Percentiles rank a stretch among this genome's conserved stretches.
phyloP scores from a whole-genome alignment of 1,140 invertebrate genomes.

The Drosophila nigrodunni region DNA sequence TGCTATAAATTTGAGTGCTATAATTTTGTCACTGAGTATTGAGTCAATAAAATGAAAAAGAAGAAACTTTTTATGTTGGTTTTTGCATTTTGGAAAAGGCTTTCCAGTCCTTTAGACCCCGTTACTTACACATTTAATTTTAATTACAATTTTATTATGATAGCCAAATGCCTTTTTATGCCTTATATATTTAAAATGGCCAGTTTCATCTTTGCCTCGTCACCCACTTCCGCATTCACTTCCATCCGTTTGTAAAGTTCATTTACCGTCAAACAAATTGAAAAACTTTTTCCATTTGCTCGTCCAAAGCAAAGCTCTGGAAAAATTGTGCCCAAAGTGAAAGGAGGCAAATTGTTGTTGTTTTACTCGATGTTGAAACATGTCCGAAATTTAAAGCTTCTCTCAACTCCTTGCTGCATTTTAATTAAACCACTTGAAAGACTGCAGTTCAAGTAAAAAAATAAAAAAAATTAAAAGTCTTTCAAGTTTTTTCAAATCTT shows the following conservation, averaged over 20 bases:
- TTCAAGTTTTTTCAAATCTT: constrained; percentile 11
- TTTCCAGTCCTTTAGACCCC: constrained; percentile 47
- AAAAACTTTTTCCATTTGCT: constrained; percentile 80
- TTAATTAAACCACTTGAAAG: constrained; percentile 64
- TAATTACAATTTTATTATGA: constrained; percentile 80
- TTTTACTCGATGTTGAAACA: constrained; percentile 37
- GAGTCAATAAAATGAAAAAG: constrained; percentile 64
- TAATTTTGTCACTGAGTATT: constrained; percentile 70
- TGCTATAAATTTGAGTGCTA: constrained; percentile 75
- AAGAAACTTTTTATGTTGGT: constrained; percentile 54
- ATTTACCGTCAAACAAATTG: constrained; percentile 82
- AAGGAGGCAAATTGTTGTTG: constrained; percentile 50
- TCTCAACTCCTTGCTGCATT: constrained; percentile 45
- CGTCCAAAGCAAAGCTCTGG: constrained; percentile 48
- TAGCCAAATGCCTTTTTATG: constrained; percentile 69
- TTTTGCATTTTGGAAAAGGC: constrained; percentile 67
- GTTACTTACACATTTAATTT: constrained; percentile 58
- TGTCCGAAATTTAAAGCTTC: constrained; percentile 54
- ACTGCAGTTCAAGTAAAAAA: constrained; percentile 30
- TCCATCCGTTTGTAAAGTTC: constrained; percentile 48
- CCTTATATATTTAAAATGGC: constrained; percentile 66
- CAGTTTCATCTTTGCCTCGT: constrained; percentile 30
- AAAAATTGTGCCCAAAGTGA: constrained; percentile 55
- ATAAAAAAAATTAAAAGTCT: constrained; percentile 20
- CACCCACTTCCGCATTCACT: constrained; percentile 33